Conservation (phyloP, 2,113 vertebrate species). For the Centropus bengalensis region DNA sequence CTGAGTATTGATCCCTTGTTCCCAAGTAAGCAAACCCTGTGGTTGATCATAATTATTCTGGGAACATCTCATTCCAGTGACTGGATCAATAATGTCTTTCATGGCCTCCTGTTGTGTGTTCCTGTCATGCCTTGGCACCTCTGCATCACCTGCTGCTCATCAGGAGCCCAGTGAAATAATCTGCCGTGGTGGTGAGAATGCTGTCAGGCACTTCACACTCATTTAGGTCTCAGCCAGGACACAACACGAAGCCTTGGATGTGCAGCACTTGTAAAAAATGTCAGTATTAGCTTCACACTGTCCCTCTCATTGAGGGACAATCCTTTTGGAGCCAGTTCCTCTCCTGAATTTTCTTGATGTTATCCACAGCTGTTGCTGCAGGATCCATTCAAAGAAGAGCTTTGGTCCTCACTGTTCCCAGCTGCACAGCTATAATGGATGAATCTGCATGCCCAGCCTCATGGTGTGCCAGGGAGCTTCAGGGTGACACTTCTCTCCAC, state of each 20-base stretch:
- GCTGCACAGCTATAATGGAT: background rate
- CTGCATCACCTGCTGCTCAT: background rate
- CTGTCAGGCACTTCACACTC: constrained; percentile 12
- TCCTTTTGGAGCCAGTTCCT: background rate
- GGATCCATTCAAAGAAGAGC: background rate
- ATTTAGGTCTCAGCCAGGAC: constrained; percentile 2
- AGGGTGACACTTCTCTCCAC: background rate
- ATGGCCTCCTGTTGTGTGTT: background rate
- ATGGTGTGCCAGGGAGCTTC: background rate
- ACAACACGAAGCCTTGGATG: background rate
- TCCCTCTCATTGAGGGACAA: background rate
- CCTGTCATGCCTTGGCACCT: background rate
- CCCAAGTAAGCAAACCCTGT: background rate
- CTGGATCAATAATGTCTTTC: background rate
- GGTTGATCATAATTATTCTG: background rate
- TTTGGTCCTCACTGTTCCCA: background rate
- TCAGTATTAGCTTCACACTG: background rate
- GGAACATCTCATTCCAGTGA: background rate
- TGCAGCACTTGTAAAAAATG: background rate
- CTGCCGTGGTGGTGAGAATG: background rate
- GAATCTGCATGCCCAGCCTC: background rate
- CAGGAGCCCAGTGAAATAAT: background rate
- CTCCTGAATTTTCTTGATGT: background rate
- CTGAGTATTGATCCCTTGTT: constrained; percentile 15
- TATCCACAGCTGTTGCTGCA: background rate